Conservation (phyloP, 2,888 invertebrate genomes). For the Rhagonycha fulva region DNA sequence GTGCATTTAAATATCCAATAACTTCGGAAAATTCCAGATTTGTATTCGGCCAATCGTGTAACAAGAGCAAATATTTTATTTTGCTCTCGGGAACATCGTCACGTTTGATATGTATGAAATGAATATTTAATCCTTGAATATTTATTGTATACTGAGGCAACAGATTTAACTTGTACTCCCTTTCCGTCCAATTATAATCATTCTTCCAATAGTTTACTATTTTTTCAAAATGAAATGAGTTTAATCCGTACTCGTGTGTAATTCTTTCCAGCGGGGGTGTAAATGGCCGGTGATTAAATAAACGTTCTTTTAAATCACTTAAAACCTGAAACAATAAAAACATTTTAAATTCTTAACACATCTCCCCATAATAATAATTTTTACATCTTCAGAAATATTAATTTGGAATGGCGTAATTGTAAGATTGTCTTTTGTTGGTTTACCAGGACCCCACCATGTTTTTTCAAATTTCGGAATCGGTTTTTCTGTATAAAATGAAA, state of each 20-base stretch:
- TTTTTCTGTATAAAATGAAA: too few relatives aligned
- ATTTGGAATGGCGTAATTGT: not conserved
- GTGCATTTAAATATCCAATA: slow-evolving; percentile 66
- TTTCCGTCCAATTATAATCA: slow-evolving; percentile 69
- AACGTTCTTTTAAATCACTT: slow-evolving; percentile 60
- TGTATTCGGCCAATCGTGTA: slow-evolving; percentile 92
- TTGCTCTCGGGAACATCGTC: slow-evolving; percentile 21
- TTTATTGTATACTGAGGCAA: slow-evolving; percentile 71
- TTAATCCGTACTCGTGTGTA: slow-evolving; percentile 82
- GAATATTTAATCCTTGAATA: slow-evolving; percentile 71
- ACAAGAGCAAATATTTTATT: slow-evolving; percentile 67
- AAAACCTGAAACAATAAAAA: slow-evolving; percentile 37
- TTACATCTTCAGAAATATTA: not conserved
- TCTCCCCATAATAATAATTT: not conserved
- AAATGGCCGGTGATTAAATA: slow-evolving; percentile 55
- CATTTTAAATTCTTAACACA: not conserved
- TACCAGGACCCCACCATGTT: not conserved
- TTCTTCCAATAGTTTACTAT: slow-evolving; percentile 80
- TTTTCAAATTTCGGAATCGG: not conserved
- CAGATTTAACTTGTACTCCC: slow-evolving; percentile 65
- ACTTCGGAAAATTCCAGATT: slow-evolving; percentile 80
- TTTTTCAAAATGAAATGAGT: slow-evolving; percentile 66
- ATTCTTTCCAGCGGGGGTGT: slow-evolving; percentile 65
- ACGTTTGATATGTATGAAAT: slow-evolving; percentile 67
- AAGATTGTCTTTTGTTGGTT: not conserved